Evolutionary conservation across 2,888 invertebrate species (phyloP).

Genomic region (Oxycera nigricornis): DNA sequence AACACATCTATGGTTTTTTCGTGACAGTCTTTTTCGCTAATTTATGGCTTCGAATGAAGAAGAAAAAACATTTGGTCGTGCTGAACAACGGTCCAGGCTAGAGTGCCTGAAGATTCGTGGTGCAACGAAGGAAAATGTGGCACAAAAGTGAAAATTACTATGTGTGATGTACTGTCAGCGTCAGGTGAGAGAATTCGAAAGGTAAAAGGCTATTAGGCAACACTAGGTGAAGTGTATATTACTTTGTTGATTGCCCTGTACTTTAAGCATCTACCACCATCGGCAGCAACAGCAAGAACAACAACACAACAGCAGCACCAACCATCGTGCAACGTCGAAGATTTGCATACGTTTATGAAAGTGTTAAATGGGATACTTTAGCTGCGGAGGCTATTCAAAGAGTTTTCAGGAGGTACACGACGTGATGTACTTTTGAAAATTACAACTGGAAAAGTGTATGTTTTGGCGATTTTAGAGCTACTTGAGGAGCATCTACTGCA

Average conservation of each 20-base stretch:
- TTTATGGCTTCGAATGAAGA: slow-evolving; percentile 16
- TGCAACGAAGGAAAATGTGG: slow-evolving; percentile 24
- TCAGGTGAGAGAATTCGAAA: not conserved
- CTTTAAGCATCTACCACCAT: too few relatives aligned
- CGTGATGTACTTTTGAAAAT: too few relatives aligned
- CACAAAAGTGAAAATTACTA: slow-evolving; percentile 38
- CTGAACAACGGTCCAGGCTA: not conserved
- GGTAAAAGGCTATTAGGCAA: slow-evolving; percentile 2
- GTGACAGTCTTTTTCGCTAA: slow-evolving; percentile 30
- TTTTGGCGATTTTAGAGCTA: too few relatives aligned
- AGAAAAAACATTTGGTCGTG: not conserved
- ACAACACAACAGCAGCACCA: too few relatives aligned
- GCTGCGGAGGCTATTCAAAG: too few relatives aligned
- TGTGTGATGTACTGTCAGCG: not conserved
- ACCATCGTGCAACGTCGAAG: not conserved
- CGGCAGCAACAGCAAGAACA: too few relatives aligned
- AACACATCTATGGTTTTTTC: not conserved
- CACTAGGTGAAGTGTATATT: not conserved
- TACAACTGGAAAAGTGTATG: too few relatives aligned
- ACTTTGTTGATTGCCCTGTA: not conserved
- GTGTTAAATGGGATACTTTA: too few relatives aligned
- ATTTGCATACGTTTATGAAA: not conserved
- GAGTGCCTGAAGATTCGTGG: not conserved
- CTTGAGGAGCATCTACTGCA: too few relatives aligned
- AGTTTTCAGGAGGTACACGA: too few relatives aligned